Percentiles rank a stretch among this genome's conserved stretches.
phyloP scores from a whole-genome alignment of 2,113 vertebrate species.

The Pterophyllum scalare region DNA sequence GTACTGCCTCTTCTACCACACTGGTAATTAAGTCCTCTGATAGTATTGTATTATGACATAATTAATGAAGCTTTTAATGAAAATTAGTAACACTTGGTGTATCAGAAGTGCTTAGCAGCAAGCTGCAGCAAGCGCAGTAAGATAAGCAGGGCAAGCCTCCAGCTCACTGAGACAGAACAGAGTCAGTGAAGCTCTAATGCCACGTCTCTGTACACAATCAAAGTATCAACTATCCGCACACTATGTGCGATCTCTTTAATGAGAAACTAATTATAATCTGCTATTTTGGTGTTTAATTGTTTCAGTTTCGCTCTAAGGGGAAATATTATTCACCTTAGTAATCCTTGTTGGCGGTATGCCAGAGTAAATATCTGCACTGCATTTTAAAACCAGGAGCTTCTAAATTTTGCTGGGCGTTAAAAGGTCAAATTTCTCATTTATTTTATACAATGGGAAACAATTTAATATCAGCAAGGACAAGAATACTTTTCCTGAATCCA shows the following conservation, averaged over 20 bases:
- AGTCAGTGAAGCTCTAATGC: conserved; percentile 15
- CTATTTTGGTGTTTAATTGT: conserved; percentile 58
- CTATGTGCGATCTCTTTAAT: conserved; percentile 17
- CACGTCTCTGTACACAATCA: conserved; percentile 29
- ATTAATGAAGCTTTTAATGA: conserved; percentile 82
- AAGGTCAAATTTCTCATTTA: conserved; percentile 52
- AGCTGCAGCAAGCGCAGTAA: conserved; percentile 49
- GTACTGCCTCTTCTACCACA: conserved; percentile 37
- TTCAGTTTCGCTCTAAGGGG: conserved; percentile 30
- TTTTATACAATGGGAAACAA: conserved; percentile 15
- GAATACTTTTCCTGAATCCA: not conserved
- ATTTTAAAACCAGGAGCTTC: conserved; percentile 27
- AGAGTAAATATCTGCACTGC: conserved; percentile 36
- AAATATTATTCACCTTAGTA: conserved; percentile 10
- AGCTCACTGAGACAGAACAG: conserved; percentile 44
- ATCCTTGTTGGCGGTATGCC: conserved; percentile 23
- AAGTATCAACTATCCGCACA: conserved; percentile 30
- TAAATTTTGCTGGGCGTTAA: conserved; percentile 5
- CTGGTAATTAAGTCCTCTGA: conserved; percentile 72
- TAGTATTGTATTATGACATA: conserved; percentile 74
- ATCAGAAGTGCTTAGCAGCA: conserved; percentile 59
- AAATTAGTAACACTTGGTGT: conserved; percentile 78
- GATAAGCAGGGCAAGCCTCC: conserved; percentile 58
- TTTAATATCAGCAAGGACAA: conserved; percentile 24
- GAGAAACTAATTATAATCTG: conserved; percentile 47